Conservation (phyloP, 2,797 vertebrate genomes). For the Hydrocynus forskahlii region DNA sequence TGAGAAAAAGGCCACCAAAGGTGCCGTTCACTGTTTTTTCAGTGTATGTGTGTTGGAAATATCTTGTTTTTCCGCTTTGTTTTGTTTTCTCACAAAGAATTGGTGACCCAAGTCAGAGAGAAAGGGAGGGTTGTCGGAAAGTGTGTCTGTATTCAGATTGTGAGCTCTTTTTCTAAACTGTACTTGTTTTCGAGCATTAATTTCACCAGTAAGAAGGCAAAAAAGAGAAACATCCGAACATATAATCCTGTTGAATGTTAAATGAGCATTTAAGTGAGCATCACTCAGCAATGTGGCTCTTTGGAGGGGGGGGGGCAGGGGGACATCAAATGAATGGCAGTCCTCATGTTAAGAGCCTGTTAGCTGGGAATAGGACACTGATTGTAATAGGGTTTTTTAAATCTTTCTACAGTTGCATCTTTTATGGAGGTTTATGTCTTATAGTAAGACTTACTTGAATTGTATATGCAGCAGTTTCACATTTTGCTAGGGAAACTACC, state of each 20-base stretch:
- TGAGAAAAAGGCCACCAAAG: constrained; percentile 62
- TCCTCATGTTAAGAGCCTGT: constrained; percentile 66
- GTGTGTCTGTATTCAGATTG: constrained; percentile 44
- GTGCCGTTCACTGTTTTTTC: constrained; percentile 62
- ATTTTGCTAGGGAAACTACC: constrained; percentile 75
- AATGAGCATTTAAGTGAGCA: constrained; percentile 59
- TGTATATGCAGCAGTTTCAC: constrained; percentile 78
- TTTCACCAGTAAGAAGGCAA: constrained; percentile 49
- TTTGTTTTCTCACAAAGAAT: neutral
- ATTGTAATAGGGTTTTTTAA: constrained; percentile 67
- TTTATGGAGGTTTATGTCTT: constrained; percentile 80
- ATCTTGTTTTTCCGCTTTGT: constrained; percentile 35
- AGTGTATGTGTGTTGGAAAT: constrained; percentile 43
- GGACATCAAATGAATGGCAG: constrained; percentile 57
- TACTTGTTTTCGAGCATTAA: constrained; percentile 50
- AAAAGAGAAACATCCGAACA: neutral
- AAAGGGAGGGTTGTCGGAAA: constrained; percentile 56
- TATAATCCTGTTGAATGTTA: constrained; percentile 65
- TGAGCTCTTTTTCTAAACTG: constrained; percentile 10
- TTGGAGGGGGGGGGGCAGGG: constrained; percentile 25
- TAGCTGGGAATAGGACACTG: constrained; percentile 78
- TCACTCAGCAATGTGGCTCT: constrained; percentile 68
- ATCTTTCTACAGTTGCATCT: constrained; percentile 76
- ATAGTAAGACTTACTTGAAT: constrained; percentile 87
- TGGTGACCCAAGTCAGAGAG: neutral